phyloP scores from a whole-genome alignment of 2,113 vertebrate species.

The Anarhynchus alexandrinus region DNA sequence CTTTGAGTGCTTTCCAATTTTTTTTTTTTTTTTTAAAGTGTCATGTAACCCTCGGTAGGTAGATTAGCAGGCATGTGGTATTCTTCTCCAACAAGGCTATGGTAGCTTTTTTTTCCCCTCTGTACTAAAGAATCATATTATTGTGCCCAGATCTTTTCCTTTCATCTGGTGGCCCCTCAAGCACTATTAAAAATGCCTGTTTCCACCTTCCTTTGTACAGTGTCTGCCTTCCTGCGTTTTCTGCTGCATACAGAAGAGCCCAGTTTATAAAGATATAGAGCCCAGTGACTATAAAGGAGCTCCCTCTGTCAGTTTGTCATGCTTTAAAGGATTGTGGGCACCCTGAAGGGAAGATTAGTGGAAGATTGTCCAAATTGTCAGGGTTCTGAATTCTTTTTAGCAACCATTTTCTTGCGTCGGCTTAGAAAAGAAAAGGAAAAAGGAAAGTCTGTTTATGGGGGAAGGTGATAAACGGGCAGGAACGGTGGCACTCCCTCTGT shows the following conservation, averaged over 20 bases:
- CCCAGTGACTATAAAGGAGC: not conserved
- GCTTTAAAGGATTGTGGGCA: constrained; percentile 65
- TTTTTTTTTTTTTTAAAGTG: not conserved
- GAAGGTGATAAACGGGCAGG: not conserved
- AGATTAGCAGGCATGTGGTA: not conserved
- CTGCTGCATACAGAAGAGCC: not conserved
- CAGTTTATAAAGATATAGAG: constrained; percentile 51
- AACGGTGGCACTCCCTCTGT: not conserved
- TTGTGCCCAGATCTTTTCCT: not conserved
- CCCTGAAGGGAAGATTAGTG: constrained; percentile 61
- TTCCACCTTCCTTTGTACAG: constrained; percentile 11
- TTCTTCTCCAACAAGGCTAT: not conserved
- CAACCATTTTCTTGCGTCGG: not conserved
- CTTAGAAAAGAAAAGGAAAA: not conserved
- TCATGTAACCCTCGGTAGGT: not conserved
- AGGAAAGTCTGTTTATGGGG: not conserved
- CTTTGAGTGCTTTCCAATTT: not conserved
- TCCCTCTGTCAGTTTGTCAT: constrained; percentile 42
- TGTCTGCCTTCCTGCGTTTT: not conserved
- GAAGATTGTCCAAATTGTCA: constrained; percentile 37
- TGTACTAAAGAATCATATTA: not conserved
- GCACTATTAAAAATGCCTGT: not conserved
- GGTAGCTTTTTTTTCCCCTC: not conserved
- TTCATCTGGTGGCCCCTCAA: not conserved
- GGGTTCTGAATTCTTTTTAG: constrained; percentile 25